These are phyloP conservation scores for Phoenoteleia sp. DNA, from an alignment of 2,888 invertebrate species.

Conservation along the genomic window DNA sequence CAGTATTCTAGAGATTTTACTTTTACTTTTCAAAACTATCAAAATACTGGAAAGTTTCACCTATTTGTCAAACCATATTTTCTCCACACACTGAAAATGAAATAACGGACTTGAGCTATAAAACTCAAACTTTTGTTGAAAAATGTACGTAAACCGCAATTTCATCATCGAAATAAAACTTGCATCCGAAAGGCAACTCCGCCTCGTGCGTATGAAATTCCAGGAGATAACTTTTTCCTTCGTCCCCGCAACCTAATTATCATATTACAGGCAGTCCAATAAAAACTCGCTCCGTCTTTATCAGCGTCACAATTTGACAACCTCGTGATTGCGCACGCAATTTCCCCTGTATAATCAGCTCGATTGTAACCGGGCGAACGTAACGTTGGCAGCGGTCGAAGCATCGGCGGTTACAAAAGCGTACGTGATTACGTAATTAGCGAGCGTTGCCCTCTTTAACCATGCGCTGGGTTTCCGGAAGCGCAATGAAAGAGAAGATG, in stretches of 20 bases:
- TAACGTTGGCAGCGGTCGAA: conserved; percentile 14
- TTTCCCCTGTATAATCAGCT: conserved; percentile 46
- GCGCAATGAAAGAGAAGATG: neutral
- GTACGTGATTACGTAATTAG: conserved; percentile 57
- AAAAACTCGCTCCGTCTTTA: conserved; percentile 26
- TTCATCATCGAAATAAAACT: too few species aligned
- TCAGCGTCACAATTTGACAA: conserved; percentile 44
- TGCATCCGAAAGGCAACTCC: too few species aligned
- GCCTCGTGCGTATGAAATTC: neutral
- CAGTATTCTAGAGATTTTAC: too few species aligned
- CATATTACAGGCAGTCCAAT: conserved; percentile 6
- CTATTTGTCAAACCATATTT: too few species aligned
- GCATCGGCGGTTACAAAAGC: conserved; percentile 38
- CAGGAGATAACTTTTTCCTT: too few species aligned
- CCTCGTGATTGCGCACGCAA: conserved; percentile 31
- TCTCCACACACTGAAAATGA: too few species aligned
- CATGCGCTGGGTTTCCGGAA: conserved; percentile 48
- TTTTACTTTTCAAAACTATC: too few species aligned
- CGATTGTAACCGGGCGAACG: conserved; percentile 33
- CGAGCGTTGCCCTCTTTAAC: conserved; percentile 59
- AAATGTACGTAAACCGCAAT: too few species aligned
- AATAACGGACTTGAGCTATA: too few species aligned
- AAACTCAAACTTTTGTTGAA: too few species aligned
- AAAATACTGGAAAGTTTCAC: too few species aligned
- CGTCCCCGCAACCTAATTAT: conserved; percentile 7